Percentiles rank a stretch among this genome's conserved stretches.
Evolutionary conservation across 2,888 invertebrate species (phyloP).

Genomic region (Apodemia mormo): DNA sequence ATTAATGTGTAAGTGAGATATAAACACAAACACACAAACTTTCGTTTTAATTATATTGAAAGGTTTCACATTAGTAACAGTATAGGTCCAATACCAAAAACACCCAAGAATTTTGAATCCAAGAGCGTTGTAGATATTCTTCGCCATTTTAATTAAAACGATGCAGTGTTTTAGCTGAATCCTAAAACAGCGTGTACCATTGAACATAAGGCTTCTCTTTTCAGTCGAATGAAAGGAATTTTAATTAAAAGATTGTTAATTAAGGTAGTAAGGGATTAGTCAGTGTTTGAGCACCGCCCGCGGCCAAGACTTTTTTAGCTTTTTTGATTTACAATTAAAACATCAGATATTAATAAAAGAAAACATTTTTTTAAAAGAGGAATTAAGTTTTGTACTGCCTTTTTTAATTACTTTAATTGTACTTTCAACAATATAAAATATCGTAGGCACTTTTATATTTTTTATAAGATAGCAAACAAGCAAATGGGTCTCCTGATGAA

Average conservation of each 20-base stretch:
- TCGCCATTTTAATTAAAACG: constrained; percentile 37
- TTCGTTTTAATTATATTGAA: too few relatives aligned
- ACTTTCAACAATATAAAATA: too few relatives aligned
- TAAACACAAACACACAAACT: too few relatives aligned
- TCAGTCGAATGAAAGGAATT: constrained; percentile 71
- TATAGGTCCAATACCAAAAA: too few relatives aligned
- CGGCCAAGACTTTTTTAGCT: constrained; percentile 37
- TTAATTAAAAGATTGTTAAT: constrained; percentile 76
- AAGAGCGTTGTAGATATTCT: constrained; percentile 1
- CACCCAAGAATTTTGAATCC: neutral
- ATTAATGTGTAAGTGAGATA: too few relatives aligned
- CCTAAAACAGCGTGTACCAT: constrained; percentile 10
- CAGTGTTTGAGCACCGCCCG: constrained; percentile 43
- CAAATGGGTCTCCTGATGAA: too few relatives aligned
- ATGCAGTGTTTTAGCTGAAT: constrained; percentile 16
- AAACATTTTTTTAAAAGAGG: neutral
- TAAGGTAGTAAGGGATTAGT: constrained; percentile 59
- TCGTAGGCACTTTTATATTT: too few relatives aligned
- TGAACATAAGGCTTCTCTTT: constrained; percentile 38
- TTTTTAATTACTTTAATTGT: too few relatives aligned
- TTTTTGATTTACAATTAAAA: constrained; percentile 33
- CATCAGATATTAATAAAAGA: neutral
- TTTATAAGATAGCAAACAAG: too few relatives aligned
- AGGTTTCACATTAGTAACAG: too few relatives aligned
- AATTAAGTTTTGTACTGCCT: too few relatives aligned